Base-by-base conservation (phyloP, 2,113 vertebrate genomes). In the Pomatorhinus ruficollis region DNA sequence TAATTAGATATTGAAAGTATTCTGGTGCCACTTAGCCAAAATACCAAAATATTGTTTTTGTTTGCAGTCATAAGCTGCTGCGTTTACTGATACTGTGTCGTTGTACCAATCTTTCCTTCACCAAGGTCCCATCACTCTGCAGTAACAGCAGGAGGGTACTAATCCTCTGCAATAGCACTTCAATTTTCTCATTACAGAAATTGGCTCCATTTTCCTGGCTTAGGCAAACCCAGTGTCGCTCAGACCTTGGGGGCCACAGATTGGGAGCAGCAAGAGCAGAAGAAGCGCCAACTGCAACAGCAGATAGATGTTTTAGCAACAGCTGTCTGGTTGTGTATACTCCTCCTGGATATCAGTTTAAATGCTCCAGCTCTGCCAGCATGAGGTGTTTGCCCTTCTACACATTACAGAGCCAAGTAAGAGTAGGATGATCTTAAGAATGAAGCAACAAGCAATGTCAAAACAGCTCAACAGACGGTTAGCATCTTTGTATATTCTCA, bases 181-280 rank as follows among this genome's bases (percentile, higher is more conserved):
- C 57, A 28, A 3, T 93, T 95, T 97, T 96, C 81, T 97, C 94
- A 88, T 97, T 94, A 95, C 17, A 83, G 95, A 75, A 97, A 93
- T 88, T 95, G 87, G 65, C 94, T 96, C 95, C 39, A 15, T 74
- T 82, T 88, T 92, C 33, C 75, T 96, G 68, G 47, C 71, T 84
- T 76, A 69, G 60, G 59, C 90, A 81, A 94, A 53, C 39, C 21
- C 72, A 76, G 37, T 59, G 27, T 91, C 4, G 1, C 28, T 84
- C 37, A 90, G 81, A 92, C 69, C 90, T 93, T 65, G 33, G 72
- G 90, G 75, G 61, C 31, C 44, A 60, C n/a, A 64, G 44, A 97
- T 23, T 74, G 66, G 68, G 61, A 75, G 56, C 74, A 95, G 78
- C 6, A n/a, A 65, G 24, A 87, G 47, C 21, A 56, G 35, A 77